phyloP scores from a whole-genome alignment of 2,888 invertebrate species.

The Nesidiocoris tenuis region DNA sequence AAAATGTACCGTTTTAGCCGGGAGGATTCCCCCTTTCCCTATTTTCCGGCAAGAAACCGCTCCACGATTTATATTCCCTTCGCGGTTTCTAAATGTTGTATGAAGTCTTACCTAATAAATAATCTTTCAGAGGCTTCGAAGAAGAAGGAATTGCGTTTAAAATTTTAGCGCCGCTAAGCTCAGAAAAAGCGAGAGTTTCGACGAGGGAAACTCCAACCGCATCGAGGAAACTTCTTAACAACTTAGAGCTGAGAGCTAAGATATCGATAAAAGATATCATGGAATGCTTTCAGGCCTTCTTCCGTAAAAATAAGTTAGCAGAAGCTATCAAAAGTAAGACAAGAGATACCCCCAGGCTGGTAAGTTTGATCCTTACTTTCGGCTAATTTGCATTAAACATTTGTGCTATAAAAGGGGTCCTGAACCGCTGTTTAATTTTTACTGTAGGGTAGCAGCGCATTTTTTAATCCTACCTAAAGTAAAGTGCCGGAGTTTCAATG shows the following conservation, averaged over 20 bases:
- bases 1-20: no score
- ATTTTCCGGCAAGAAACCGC: not conserved
- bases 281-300: not conserved
- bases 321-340: no score
- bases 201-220: not conserved
- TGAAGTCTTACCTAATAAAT: not conserved
- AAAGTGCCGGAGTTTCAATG: no score
- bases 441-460: no score
- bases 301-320: no score
- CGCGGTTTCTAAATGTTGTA: not conserved
- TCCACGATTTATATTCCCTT: not conserved
- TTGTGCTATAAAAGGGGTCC: no score
- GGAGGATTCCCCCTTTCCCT: no score
- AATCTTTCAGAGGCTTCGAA: not conserved
- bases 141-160: not conserved
- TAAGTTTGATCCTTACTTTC: no score
- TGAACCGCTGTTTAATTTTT: no score
- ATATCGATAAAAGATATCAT: not conserved
- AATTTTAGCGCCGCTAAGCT: not conserved
- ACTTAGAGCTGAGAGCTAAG: not conserved
- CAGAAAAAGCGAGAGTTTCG: not conserved
- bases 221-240: not conserved
- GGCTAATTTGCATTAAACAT: no score
- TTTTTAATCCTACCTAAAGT: no score
- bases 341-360: no score